Conservation (phyloP, 2,113 vertebrate species). For the Gadus chalcogrammus region DNA sequence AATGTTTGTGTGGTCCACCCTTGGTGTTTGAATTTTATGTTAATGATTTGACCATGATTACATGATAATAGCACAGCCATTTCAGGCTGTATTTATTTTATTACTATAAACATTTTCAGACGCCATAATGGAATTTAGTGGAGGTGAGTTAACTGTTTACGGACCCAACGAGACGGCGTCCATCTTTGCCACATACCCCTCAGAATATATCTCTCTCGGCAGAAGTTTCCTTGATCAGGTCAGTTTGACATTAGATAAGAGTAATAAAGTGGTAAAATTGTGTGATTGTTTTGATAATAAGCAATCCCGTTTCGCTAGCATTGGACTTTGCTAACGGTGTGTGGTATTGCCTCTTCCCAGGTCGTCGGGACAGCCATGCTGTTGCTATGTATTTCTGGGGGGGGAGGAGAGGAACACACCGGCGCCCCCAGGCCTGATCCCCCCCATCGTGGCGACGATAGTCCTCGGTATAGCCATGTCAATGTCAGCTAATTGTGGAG, state of each 20-base stretch:
- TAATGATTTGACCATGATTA: no score
- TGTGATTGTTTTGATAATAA: no score
- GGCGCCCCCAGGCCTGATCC: constrained; percentile 71
- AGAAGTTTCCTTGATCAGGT: constrained; percentile 82
- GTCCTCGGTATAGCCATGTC: constrained; percentile 74
- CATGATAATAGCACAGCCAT: neutral
- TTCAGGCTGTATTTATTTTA: neutral
- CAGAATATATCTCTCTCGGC: constrained; percentile 60
- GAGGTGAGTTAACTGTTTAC: constrained; percentile 67
- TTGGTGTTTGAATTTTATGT: no score
- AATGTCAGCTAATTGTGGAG: constrained; percentile 79
- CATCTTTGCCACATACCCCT: constrained; percentile 83
- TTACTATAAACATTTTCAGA: constrained; percentile 52
- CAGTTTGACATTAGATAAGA: constrained; percentile 3
- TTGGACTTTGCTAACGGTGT: no score
- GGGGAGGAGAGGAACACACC: constrained; percentile 73
- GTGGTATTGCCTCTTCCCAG: constrained; percentile 42
- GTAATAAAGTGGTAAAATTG: no score
- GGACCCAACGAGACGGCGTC: constrained; percentile 82
- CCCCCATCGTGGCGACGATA: constrained; percentile 67
- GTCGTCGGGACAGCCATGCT: constrained; percentile 76
- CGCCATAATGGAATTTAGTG: constrained; percentile 75
- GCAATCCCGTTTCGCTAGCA: no score
- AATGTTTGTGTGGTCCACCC: no score
- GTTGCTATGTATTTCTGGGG: constrained; percentile 73